These are phyloP conservation scores for Pampus argenteus DNA, from an alignment of 2,797 vertebrate genomes.

Conservation along the genomic window DNA sequence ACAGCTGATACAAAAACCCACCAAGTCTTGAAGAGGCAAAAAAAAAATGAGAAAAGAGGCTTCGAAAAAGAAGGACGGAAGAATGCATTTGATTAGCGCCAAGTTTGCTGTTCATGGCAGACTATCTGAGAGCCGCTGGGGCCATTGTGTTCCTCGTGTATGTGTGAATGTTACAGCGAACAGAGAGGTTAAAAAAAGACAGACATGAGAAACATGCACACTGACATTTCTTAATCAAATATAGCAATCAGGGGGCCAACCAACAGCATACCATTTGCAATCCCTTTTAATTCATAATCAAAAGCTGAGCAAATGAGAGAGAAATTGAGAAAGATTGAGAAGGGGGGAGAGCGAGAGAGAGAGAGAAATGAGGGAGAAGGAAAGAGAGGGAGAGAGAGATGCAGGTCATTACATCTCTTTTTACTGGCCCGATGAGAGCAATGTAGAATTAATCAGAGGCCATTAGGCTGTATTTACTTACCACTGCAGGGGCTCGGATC, in stretches of 20 bases:
- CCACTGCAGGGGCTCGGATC: constrained; percentile 83
- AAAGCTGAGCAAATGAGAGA: constrained; percentile 93
- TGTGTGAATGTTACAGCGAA: constrained; percentile 73
- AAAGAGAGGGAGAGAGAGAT: constrained; percentile 77
- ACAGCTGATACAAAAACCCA: constrained; percentile 76
- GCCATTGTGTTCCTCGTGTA: constrained; percentile 83
- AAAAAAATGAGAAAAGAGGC: constrained; percentile 70
- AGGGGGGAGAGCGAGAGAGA: constrained; percentile 20
- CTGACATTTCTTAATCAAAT: constrained; percentile 99
- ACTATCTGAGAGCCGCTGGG: constrained; percentile 69
- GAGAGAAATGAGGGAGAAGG: constrained; percentile 80
- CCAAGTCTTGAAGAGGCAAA: constrained; percentile 73
- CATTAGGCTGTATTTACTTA: constrained; percentile 99
- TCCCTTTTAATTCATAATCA: constrained; percentile 96
- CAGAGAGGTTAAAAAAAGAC: constrained; percentile 67
- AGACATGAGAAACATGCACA: constrained; percentile 89
- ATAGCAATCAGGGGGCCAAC: constrained; percentile 98
- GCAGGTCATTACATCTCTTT: constrained; percentile 97
- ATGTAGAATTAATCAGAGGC: constrained; percentile 99
- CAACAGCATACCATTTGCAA: constrained; percentile 95
- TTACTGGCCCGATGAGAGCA: constrained; percentile 96
- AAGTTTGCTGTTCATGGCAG: constrained; percentile 77
- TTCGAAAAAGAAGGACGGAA: constrained; percentile 69
- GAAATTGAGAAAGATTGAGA: constrained; percentile 70
- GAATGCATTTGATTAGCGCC: constrained; percentile 87